Base-by-base conservation (phyloP, 2,888 invertebrate genomes). In the Drosophila longiperda region DNA sequence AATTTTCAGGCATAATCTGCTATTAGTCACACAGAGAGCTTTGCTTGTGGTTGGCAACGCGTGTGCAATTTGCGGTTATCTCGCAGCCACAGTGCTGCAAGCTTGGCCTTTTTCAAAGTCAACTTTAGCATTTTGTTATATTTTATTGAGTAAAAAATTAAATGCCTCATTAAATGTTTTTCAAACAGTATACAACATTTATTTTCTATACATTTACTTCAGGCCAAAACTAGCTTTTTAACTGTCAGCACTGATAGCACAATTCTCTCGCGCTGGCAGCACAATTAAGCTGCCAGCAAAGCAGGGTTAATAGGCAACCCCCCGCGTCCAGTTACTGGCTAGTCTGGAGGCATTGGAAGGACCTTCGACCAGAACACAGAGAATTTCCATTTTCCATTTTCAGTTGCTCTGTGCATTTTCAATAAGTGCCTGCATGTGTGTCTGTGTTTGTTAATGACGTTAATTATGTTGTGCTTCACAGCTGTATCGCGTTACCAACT, bases 211-310 rank as follows among this genome's bases (percentile, higher is more conserved):
- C 12, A 15, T 8, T 15, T 23, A 45, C 8, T 23, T 45, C 15
- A 23, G 8, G 8, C 15, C 8, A 45, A 15, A 45, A 45, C 1
- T 3, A 45, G 1, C 1, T 8, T 45, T 45, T 23, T 15, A 15
- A 45, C 15, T 23, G 23, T 12, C 8, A 45, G 23, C 45, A 15
- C 23, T 15, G 7, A 45, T 45, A 6, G 11, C n/a, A 33, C 32
- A 45, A 36, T 40, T 45, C 23, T 73, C 38, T 32, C 52, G 36
- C 60, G 49, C 52, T 62, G 78, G 76, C 69, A 79, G 68, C 23
- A 40, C 60, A 80, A 80, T 78, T 70, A 80, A 78, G 72, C 69
- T 61, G 54, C 58, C 36, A 60, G 52, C 45, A 58, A n/a, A 2
- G 20, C 20, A 38, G 53, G 58, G 6, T 6, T 29, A 5, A 29